Evolutionary conservation across 2,888 invertebrate species (phyloP).

Genomic region (Cataglyphis livida): DNA sequence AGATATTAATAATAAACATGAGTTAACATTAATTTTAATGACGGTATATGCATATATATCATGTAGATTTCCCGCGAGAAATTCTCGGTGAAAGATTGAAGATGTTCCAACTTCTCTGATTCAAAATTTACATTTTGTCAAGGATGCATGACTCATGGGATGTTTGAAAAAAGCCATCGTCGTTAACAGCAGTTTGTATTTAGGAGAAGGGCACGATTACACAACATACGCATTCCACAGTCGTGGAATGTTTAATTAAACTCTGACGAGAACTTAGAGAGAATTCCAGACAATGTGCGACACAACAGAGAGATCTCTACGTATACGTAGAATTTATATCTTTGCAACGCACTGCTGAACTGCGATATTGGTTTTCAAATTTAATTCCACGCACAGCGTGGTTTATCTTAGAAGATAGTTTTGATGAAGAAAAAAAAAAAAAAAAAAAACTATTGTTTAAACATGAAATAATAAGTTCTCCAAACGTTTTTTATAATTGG

Average conservation of each 20-base stretch:
- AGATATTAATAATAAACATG: neutral
- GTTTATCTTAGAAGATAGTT: neutral
- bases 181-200: conserved; percentile 59
- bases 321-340: conserved; percentile 54
- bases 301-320: conserved; percentile 45
- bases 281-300: conserved; percentile 62
- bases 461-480: neutral
- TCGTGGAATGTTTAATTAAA: conserved; percentile 75
- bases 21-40: conserved; percentile 1
- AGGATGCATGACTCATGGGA: neutral
- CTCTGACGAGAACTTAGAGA: conserved; percentile 60
- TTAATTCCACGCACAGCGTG: neutral
- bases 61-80: neutral
- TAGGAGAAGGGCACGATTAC: conserved; percentile 51
- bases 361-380: conserved; percentile 14
- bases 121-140: neutral
- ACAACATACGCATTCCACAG: conserved; percentile 56
- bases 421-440: neutral
- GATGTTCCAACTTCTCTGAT: neutral
- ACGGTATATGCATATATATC: neutral
- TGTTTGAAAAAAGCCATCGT: neutral
- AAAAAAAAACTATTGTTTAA: neutral
- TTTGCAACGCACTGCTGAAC: conserved; percentile 13
- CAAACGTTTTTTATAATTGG: neutral
- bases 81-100: neutral